Evolutionary conservation across 2,888 invertebrate species (phyloP).

Genomic region (Catocala nupta): DNA sequence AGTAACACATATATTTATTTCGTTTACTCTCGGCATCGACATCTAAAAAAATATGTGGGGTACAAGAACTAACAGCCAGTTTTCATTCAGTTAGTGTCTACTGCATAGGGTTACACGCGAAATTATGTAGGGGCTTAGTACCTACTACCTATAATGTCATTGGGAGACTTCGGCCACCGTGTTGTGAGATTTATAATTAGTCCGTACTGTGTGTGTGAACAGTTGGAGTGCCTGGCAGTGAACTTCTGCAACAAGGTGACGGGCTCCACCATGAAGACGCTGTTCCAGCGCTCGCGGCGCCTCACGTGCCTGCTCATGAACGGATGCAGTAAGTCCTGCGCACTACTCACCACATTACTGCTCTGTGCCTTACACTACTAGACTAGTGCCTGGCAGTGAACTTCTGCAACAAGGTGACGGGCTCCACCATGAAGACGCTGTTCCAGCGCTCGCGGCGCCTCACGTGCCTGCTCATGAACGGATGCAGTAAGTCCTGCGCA

Average conservation of each 20-base stretch:
- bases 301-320: constrained; percentile 97
- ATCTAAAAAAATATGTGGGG: too few relatives aligned
- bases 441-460: constrained; percentile 97
- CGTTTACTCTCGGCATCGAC: too few relatives aligned
- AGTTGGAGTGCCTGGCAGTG: constrained; percentile 98
- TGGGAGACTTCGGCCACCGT: too few relatives aligned
- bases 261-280: constrained; percentile 97
- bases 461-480: constrained; percentile 97
- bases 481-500: constrained; percentile 91
- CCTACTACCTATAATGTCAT: too few relatives aligned
- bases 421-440: constrained; percentile 97
- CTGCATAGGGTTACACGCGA: too few relatives aligned
- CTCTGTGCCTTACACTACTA: constrained; percentile 19
- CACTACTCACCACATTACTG: background rate
- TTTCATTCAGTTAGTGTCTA: too few relatives aligned
- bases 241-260: constrained; percentile 99
- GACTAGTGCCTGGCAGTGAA: too few relatives aligned
- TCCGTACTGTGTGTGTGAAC: constrained; percentile 49
- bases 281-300: constrained; percentile 97
- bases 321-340: constrained; percentile 93
- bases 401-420: constrained; percentile 75
- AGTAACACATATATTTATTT: too few relatives aligned
- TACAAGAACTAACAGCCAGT: too few relatives aligned
- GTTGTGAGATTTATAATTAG: too few relatives aligned
- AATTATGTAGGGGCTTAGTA: too few relatives aligned